These are phyloP conservation scores for Cheilosia vulpina DNA, from an alignment of 2,888 invertebrate species.

Conservation along the genomic window DNA sequence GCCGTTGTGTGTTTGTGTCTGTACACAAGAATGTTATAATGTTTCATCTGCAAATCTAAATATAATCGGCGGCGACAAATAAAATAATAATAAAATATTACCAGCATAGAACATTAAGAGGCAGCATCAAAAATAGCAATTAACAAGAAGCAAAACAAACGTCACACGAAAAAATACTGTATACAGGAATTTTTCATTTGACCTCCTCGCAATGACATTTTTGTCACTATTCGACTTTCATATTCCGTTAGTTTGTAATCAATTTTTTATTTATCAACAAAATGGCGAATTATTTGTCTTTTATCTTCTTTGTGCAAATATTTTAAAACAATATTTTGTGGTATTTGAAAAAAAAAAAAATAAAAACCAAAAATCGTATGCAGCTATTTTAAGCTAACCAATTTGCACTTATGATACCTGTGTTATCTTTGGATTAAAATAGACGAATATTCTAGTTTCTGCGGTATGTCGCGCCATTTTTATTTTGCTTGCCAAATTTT, in stretches of 20 bases:
- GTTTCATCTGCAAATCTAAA: slow-evolving; percentile 63
- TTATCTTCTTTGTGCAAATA: slow-evolving; percentile 44
- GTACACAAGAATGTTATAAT: slow-evolving; percentile 79
- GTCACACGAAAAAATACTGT: neutral
- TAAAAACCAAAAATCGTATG: neutral
- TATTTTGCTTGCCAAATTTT: neutral
- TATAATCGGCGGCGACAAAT: slow-evolving; percentile 59
- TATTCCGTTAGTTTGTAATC: slow-evolving; percentile 21
- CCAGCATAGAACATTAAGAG: slow-evolving; percentile 51
- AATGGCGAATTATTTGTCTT: slow-evolving; percentile 21
- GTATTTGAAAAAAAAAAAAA: slow-evolving; percentile 27
- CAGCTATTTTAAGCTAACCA: slow-evolving; percentile 43
- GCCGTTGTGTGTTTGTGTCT: slow-evolving; percentile 74
- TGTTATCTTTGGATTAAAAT: slow-evolving; percentile 28
- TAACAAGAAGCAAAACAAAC: slow-evolving; percentile 27
- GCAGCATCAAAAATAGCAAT: slow-evolving; percentile 55
- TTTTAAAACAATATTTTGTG: slow-evolving; percentile 49
- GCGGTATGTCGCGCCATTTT: neutral
- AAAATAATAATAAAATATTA: slow-evolving; percentile 68
- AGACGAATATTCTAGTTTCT: slow-evolving; percentile 21
- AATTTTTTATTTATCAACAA: slow-evolving; percentile 34
- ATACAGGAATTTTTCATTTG: slow-evolving; percentile 56
- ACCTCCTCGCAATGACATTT: slow-evolving; percentile 67
- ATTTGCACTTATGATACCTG: slow-evolving; percentile 22
- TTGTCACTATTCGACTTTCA: slow-evolving; percentile 22